phyloP scores from a whole-genome alignment of 2,888 invertebrate species.

The Icerya purchasi region DNA sequence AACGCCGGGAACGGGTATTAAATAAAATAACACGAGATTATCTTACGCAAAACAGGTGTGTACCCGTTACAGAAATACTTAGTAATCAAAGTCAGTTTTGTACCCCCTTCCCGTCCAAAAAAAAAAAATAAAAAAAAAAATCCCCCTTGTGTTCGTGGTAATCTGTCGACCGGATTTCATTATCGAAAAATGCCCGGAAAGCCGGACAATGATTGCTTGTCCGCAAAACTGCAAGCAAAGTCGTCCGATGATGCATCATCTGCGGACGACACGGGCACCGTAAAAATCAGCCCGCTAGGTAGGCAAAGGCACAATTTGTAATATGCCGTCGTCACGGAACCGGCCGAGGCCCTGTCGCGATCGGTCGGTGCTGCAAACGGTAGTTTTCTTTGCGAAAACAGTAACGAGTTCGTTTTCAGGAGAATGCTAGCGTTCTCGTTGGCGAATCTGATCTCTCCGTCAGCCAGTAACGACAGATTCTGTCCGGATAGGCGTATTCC shows the following conservation, averaged over 20 bases:
- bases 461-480: not conserved
- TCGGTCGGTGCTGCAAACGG: not conserved
- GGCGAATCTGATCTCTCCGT: not conserved
- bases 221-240: not conserved
- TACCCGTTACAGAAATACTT: not conserved
- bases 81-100: too few relatives aligned
- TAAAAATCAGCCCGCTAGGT: not conserved
- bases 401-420: not conserved
- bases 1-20: too few relatives aligned
- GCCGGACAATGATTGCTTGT: not conserved
- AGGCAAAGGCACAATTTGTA: not conserved
- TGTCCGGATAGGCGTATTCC: not conserved
- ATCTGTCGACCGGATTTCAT: not conserved
- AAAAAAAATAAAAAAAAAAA: too few relatives aligned
- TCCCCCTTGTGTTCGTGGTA: too few relatives aligned
- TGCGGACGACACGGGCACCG: not conserved
- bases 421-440: not conserved
- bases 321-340: not conserved
- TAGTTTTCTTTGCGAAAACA: not conserved
- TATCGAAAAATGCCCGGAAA: not conserved
- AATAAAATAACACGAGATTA: too few relatives aligned
- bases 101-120: too few relatives aligned
- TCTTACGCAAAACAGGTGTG: too few relatives aligned
- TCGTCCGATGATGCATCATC: not conserved
- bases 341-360: not conserved